Conservation (phyloP, 2,113 vertebrate species). For the Meleagris gallopavo region DNA sequence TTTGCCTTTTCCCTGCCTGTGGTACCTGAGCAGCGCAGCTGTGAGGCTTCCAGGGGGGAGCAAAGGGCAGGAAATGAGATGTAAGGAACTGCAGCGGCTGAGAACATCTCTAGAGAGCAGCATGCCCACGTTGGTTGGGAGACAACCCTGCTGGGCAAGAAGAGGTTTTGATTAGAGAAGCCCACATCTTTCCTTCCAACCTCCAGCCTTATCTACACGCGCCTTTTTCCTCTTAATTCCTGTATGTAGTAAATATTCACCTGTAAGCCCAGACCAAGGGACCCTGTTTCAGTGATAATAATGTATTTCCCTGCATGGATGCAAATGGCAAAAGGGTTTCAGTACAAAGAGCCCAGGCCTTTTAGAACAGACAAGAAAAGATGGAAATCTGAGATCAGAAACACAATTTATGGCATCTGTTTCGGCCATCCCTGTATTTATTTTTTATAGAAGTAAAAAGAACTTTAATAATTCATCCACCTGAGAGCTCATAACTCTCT, state of each 20-base stretch:
- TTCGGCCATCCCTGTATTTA: conserved; percentile 55
- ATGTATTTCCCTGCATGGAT: neutral
- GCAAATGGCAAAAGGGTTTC: conserved; percentile 45
- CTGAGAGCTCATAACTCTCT: conserved; percentile 72
- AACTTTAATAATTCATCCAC: conserved; percentile 75
- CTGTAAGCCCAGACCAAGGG: neutral
- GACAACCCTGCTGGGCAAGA: neutral
- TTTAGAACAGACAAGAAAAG: conserved; percentile 56
- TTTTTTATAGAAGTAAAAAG: conserved; percentile 67
- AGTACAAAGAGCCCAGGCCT: conserved; percentile 18
- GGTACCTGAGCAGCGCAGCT: neutral
- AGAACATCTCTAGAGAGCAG: neutral
- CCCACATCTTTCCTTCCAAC: neutral
- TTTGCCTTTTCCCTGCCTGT: neutral
- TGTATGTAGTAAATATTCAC: neutral
- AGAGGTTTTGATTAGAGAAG: neutral
- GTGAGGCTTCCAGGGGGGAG: neutral
- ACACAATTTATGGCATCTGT: conserved; percentile 51
- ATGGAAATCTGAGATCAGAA: conserved; percentile 54
- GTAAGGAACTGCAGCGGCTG: too few species aligned
- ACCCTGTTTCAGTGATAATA: neutral
- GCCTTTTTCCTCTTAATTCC: neutral
- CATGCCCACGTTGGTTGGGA: neutral
- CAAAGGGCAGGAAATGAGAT: neutral
- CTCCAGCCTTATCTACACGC: neutral